Evolutionary conservation across 2,113 vertebrate genomes (phyloP).

Genomic region (Hippopotamus amphibius): DNA sequence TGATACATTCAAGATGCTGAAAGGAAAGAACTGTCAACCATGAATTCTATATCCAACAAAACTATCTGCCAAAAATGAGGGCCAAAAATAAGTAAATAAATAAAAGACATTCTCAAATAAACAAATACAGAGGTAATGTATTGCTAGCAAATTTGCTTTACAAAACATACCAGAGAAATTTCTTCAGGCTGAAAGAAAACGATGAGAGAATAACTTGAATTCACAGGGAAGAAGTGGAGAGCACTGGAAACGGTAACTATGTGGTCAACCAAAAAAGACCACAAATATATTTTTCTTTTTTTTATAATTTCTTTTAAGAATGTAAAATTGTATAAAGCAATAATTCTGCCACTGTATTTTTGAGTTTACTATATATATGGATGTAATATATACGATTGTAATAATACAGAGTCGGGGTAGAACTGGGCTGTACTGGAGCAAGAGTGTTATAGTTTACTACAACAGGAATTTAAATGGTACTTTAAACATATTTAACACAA

Average conservation of each 20-base stretch:
- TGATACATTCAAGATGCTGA: too few relatives aligned
- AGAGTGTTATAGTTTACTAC: not conserved
- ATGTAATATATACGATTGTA: too few relatives aligned
- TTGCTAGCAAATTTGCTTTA: not conserved
- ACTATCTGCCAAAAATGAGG: not conserved
- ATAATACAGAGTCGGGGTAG: not conserved
- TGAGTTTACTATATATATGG: not conserved
- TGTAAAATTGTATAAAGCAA: not conserved
- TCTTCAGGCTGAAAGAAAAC: not conserved
- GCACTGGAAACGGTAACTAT: not conserved
- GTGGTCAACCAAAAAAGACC: not conserved
- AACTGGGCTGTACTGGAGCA: not conserved
- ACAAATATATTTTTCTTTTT: not conserved
- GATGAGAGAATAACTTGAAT: not conserved
- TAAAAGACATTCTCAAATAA: not conserved
- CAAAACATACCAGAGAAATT: not conserved
- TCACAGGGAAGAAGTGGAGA: not conserved
- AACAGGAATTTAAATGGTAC: not conserved
- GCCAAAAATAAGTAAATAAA: not conserved
- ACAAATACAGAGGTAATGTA: not conserved
- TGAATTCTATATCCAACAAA: too few relatives aligned
- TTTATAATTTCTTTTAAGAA: not conserved
- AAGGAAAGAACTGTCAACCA: too few relatives aligned
- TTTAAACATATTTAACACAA: not conserved
- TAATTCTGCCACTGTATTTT: not conserved